Evolutionary conservation across 2,888 invertebrate species (phyloP).

Genomic region (Julus scandinavius): DNA sequence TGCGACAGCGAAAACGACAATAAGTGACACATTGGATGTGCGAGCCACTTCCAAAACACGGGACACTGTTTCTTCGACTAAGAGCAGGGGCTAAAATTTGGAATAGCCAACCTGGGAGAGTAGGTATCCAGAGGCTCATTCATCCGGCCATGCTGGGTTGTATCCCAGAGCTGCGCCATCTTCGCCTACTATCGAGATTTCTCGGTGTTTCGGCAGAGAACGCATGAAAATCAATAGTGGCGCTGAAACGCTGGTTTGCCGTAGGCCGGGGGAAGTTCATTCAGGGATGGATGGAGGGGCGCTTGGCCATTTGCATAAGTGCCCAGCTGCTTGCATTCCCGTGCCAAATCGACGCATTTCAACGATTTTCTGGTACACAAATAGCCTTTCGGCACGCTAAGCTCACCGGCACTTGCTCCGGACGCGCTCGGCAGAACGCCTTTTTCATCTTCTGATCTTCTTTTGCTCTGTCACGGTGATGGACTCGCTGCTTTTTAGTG

Average conservation of each 20-base stretch:
- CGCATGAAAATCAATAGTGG: conserved; percentile 47
- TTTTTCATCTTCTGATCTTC: conserved; percentile 25
- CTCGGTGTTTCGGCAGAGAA: conserved; percentile 10
- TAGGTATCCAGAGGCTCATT: conserved; percentile 57
- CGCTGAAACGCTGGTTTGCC: conserved; percentile 43
- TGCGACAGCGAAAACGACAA: background rate
- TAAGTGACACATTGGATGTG: background rate
- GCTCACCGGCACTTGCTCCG: background rate
- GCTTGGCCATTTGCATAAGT: background rate
- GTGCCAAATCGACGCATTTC: background rate
- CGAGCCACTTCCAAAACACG: background rate
- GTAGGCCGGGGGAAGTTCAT: conserved; percentile 43
- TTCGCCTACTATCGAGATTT: conserved; percentile 47
- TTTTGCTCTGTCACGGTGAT: background rate
- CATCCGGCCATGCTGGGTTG: conserved; percentile 57
- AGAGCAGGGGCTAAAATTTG: background rate
- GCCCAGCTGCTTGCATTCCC: conserved; percentile 32
- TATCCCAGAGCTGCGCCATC: conserved; percentile 58
- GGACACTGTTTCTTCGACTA: background rate
- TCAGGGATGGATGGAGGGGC: conserved; percentile 16
- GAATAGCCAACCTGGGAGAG: conserved; percentile 57
- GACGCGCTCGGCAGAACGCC: background rate
- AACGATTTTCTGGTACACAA: conserved; percentile 16
- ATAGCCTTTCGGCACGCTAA: background rate
- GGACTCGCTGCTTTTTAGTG: background rate